A percentile compares a stretch with the other conserved stretches of the same genome.
Conservation (phyloP, 2,113 vertebrate genomes). For the Lophochroa leadbeateri region DNA sequence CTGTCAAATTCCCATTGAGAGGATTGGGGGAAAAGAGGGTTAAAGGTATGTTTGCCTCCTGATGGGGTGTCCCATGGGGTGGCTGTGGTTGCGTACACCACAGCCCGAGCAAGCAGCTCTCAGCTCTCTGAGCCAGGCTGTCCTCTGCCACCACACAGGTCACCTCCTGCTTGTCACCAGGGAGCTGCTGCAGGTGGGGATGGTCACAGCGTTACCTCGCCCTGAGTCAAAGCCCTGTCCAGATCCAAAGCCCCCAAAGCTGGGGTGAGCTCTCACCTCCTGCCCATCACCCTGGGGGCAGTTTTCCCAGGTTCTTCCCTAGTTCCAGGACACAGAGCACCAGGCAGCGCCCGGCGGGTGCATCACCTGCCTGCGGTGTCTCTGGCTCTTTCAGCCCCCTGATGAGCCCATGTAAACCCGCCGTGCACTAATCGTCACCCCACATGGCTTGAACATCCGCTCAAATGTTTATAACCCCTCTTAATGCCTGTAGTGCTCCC, state of each 20-base stretch:
- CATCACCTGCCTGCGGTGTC: not conserved
- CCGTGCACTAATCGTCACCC: not conserved
- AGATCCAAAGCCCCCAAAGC: not conserved
- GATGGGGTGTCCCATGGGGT: not conserved
- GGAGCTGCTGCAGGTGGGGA: not conserved
- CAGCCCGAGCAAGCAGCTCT: not conserved
- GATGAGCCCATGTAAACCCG: not conserved
- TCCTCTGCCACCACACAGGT: not conserved
- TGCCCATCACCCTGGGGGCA: accelerated
- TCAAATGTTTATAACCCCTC: not conserved
- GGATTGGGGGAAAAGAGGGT: accelerated
- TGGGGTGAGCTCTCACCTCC: not conserved
- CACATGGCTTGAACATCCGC: not conserved
- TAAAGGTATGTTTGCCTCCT: not conserved
- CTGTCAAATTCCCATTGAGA: accelerated
- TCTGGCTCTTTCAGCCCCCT: accelerated
- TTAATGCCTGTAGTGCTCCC: not conserved
- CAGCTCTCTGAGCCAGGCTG: not conserved
- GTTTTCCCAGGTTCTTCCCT: not conserved
- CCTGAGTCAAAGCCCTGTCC: accelerated
- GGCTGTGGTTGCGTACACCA: not conserved
- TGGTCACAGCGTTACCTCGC: accelerated
- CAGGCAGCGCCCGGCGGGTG: accelerated
- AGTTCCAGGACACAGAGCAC: not conserved
- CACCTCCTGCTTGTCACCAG: not conserved